A percentile compares a stretch with the other conserved stretches of the same genome.
Evolutionary conservation across 2,113 vertebrate species (phyloP).

Genomic region (Sinosuthora webbiana): DNA sequence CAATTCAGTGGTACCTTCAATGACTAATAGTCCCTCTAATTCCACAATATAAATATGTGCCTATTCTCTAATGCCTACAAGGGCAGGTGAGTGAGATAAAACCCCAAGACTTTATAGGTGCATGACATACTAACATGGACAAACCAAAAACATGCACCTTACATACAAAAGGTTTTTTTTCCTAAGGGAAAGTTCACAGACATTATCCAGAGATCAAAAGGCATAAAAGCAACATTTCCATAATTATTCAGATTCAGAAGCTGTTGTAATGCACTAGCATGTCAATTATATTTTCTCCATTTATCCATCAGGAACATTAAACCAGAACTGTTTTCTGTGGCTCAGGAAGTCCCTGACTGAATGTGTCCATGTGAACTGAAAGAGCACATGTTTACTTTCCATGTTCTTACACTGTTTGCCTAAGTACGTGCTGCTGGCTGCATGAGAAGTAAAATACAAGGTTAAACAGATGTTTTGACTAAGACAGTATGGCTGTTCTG

Average conservation of each 20-base stretch:
- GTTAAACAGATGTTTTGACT: neutral
- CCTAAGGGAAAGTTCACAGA: neutral
- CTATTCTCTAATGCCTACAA: neutral
- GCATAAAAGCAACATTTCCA: neutral
- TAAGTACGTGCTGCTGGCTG: neutral
- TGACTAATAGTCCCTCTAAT: neutral
- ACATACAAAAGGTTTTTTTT: neutral
- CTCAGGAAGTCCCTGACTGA: neutral
- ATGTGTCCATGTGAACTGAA: neutral
- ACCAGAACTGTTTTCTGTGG: neutral
- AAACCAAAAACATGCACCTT: neutral
- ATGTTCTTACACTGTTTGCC: neutral
- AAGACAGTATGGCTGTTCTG: neutral
- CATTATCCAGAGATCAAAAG: neutral
- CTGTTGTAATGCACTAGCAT: accelerated
- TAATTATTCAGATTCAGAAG: neutral
- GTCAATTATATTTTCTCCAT: neutral
- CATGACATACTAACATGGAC: neutral
- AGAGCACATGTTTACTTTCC: neutral
- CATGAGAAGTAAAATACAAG: neutral
- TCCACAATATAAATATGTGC: neutral
- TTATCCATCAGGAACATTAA: neutral
- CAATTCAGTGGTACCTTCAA: neutral
- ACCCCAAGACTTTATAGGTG: neutral
- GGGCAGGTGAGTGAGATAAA: neutral